Evolutionary conservation across 2,797 vertebrate species (phyloP).

Genomic region (Uromys caudimaculatus): DNA sequence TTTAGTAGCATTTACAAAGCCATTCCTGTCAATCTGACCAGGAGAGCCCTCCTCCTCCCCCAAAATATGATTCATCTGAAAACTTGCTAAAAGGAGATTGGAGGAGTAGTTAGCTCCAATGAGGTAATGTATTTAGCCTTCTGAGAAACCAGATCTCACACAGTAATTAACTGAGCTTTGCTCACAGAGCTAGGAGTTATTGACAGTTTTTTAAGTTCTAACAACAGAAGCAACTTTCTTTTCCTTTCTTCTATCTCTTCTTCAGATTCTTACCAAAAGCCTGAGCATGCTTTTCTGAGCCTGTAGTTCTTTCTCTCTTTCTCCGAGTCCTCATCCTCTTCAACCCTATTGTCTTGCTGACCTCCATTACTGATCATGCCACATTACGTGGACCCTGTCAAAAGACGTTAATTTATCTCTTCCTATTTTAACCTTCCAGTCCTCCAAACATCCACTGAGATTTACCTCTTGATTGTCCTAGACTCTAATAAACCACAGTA

Average conservation of each 20-base stretch:
- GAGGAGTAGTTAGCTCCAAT: background rate
- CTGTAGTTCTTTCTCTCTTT: background rate
- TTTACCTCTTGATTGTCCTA: background rate
- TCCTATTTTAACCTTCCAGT: background rate
- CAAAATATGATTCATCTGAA: background rate
- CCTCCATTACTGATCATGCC: background rate
- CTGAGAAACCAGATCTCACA: background rate
- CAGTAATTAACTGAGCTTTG: background rate
- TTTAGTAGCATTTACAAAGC: background rate
- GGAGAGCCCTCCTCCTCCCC: background rate
- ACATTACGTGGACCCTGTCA: background rate
- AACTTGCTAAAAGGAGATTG: background rate
- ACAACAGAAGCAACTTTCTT: background rate
- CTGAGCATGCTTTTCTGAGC: background rate
- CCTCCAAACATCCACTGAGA: background rate
- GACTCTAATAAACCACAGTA: background rate
- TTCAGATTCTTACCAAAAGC: background rate
- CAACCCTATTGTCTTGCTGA: background rate
- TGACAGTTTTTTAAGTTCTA: background rate
- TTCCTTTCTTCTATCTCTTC: background rate
- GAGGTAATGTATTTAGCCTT: background rate
- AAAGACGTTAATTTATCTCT: background rate
- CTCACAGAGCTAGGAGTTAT: background rate
- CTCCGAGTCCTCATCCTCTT: background rate
- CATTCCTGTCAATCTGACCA: background rate